Evolutionary conservation across 2,113 vertebrate genomes (phyloP).

Genomic region (Carollia perspicillata): DNA sequence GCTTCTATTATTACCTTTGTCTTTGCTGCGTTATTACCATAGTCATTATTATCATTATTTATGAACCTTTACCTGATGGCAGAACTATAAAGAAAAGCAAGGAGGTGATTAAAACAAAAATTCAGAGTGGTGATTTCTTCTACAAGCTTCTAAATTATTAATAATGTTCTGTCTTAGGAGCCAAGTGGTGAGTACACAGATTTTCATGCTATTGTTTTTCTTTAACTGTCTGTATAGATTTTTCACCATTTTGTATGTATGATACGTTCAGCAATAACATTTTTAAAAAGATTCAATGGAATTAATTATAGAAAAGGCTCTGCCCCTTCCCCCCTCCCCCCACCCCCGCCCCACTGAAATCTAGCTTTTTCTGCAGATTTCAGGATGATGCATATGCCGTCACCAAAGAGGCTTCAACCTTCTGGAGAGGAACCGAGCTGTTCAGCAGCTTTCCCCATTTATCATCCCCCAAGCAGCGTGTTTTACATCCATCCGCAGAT

Average conservation of each 20-base stretch:
- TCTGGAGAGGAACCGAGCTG: not conserved
- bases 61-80: not conserved
- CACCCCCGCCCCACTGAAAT: not conserved
- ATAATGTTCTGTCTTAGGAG: not conserved
- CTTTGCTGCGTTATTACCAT: not conserved
- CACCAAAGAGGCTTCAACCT: conserved; percentile 5
- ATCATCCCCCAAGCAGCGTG: conserved; percentile 32
- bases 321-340: not conserved
- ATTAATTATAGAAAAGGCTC: conserved; percentile 38
- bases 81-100: not conserved
- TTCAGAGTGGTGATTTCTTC: not conserved
- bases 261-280: not conserved
- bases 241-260: not conserved
- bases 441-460: not conserved
- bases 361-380: not conserved
- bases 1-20: not conserved
- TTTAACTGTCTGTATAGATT: not conserved
- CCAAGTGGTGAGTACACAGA: not conserved
- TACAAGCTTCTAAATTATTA: not conserved
- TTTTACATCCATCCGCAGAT: conserved; percentile 58
- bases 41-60: not conserved
- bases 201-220: not conserved
- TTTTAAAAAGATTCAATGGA: not conserved
- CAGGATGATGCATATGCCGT: conserved; percentile 45
- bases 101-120: not conserved